Percentiles rank a stretch among this genome's conserved stretches.
Conservation (phyloP, 2,113 vertebrate genomes). For the Heteronetta atricapilla region DNA sequence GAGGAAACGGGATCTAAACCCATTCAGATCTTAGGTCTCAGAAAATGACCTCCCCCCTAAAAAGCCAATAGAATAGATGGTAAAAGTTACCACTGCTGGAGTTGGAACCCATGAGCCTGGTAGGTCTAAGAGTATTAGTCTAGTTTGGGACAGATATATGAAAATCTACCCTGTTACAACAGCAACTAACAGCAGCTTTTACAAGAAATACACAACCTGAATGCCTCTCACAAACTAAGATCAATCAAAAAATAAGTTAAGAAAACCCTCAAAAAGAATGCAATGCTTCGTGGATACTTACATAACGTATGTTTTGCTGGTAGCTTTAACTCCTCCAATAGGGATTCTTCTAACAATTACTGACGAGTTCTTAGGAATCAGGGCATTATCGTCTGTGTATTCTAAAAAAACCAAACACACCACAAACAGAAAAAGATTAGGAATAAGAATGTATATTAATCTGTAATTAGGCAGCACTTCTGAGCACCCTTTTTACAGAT, state of each 20-base stretch:
- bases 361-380: slow-evolving; percentile 96
- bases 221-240: neutral
- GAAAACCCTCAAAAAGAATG: neutral
- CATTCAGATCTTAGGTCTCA: neutral
- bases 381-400: slow-evolving; percentile 89
- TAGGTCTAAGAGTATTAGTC: neutral
- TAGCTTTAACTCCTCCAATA: slow-evolving; percentile 87
- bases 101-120: neutral
- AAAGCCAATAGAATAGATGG: neutral
- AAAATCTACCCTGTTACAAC: neutral
- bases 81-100: neutral
- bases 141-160: neutral
- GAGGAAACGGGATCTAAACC: neutral
- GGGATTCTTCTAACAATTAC: slow-evolving; percentile 96
- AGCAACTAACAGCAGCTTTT: neutral
- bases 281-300: slow-evolving; percentile 74
- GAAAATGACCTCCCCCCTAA: neutral
- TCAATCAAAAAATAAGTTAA: neutral
- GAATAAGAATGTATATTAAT: neutral
- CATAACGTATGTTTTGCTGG: slow-evolving; percentile 92
- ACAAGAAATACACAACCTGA: accelerated
- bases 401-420: slow-evolving; percentile 76
- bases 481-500: neutral
- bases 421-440: neutral
- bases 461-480: neutral